Evolutionary conservation across 2,113 vertebrate species (phyloP), one percentile per base, ranked within the genome.

Genomic region (Halcyon malimbica): DNA sequence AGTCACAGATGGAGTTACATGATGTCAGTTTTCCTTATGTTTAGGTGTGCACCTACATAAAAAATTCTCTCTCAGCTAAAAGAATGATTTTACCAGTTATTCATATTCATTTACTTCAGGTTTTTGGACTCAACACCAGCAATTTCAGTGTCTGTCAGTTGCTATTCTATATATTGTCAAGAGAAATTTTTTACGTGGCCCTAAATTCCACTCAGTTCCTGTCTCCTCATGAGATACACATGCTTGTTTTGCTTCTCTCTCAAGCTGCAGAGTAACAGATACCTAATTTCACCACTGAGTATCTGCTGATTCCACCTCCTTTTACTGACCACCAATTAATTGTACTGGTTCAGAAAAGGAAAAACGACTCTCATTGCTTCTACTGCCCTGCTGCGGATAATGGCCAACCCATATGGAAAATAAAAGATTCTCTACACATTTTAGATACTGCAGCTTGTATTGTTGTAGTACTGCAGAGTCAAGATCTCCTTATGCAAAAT

Each of bases 401-500:
- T 64, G 85, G 81, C 82, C 73, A 94, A 56, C 19, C 67, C 71
- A 48, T 13, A 57, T 10, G 0, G 1, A 92, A 93, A 93, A 78
- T 41, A 93, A 87, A 93, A 93, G 64, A 56, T 84, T 82, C 59
- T 37, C 65, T 91, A 90, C 41, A 57, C 64, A 71, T 94, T 91
- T 84, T 88, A 88, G 87, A 37, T 91, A 57, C 77, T 59, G 79
- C 42, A 81, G 87, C 89, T 91, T 25, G 75, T 68, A 94, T 92
- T 70, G 31, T 85, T 91, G 59, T 24, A 91, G 31, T 57, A 87
- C 71, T 83, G 60, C 24, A 85, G 94, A 94, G 76, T 41, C 51
- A 69, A 92, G 59, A 68, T 87, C 77, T 84, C 51, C 37, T 81
- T 80, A 94, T 87, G 68, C 80, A 97, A 97, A 98, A 97, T 95